phyloP scores from a whole-genome alignment of 2,888 invertebrate species.

The Acronicta alni region DNA sequence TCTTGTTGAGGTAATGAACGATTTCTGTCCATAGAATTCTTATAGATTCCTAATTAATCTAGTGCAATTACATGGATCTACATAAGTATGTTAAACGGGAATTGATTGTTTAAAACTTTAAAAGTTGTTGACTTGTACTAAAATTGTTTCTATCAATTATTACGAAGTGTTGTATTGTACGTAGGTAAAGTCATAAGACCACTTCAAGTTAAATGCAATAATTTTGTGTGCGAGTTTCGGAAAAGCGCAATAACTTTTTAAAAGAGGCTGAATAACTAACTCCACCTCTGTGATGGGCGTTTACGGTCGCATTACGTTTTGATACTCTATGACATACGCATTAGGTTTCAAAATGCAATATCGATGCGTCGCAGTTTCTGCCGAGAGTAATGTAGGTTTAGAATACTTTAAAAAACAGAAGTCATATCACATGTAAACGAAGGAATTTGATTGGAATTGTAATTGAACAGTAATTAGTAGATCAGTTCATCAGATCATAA shows the following conservation, averaged over 20 bases:
- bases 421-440: slow-evolving; percentile 39
- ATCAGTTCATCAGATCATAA: too few species aligned
- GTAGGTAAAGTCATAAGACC: not conserved
- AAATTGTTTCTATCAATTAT: slow-evolving; percentile 21
- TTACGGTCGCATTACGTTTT: not conserved
- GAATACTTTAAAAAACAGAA: slow-evolving; percentile 13
- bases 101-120: slow-evolving; percentile 27
- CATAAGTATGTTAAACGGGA: slow-evolving; percentile 20
- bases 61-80: slow-evolving; percentile 39
- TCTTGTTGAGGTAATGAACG: slow-evolving; percentile 47
- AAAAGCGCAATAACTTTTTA: too few species aligned
- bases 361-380: not conserved
- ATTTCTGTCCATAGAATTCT: slow-evolving; percentile 50
- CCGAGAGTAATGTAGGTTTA: too few species aligned
- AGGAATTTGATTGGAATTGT: slow-evolving; percentile 36
- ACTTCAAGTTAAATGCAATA: too few species aligned
- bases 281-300: not conserved
- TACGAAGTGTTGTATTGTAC: slow-evolving; percentile 2
- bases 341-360: slow-evolving; percentile 14
- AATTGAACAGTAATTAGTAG: slow-evolving; percentile 16
- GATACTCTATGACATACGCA: not conserved
- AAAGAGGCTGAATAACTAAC: not conserved
- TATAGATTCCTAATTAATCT: slow-evolving; percentile 38
- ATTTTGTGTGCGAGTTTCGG: too few species aligned
- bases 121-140: slow-evolving; percentile 45